These are phyloP conservation scores for Vanessa atalanta DNA, from an alignment of 1,140 invertebrate genomes.

Conservation along the genomic window DNA sequence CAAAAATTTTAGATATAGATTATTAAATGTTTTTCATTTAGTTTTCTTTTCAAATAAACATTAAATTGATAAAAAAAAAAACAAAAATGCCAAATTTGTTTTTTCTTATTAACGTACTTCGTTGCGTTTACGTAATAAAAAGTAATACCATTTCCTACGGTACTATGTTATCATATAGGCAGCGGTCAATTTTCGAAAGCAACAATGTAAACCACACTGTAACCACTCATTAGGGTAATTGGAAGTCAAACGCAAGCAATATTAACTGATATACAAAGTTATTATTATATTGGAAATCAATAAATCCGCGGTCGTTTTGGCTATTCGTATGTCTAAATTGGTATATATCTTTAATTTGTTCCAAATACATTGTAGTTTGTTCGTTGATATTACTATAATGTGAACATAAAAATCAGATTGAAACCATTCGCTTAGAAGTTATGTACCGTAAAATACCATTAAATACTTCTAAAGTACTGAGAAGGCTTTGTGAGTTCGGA, in stretches of 20 bases:
- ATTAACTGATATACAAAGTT: conserved; percentile 29
- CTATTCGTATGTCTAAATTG: neutral
- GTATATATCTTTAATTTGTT: conserved; percentile 7
- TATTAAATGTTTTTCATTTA: too few relatives aligned
- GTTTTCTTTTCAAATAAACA: too few relatives aligned
- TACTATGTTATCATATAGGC: conserved; percentile 1
- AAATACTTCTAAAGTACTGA: conserved; percentile 38
- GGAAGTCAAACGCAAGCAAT: conserved; percentile 41
- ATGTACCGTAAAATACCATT: conserved; percentile 44
- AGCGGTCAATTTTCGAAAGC: conserved; percentile 39
- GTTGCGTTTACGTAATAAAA: too few relatives aligned
- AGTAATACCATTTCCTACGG: too few relatives aligned
- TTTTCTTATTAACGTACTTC: too few relatives aligned
- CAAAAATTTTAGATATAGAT: too few relatives aligned
- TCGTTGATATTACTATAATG: conserved; percentile 18
- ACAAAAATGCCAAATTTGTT: too few relatives aligned
- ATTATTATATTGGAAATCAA: conserved; percentile 29
- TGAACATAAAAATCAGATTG: conserved; percentile 42
- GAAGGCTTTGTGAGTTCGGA: conserved; percentile 39
- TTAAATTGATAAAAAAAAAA: too few relatives aligned
- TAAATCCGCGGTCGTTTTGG: conserved; percentile 19
- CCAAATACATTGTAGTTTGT: conserved; percentile 9
- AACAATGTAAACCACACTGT: conserved; percentile 54
- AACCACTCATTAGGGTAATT: conserved; percentile 64
- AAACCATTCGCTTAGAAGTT: conserved; percentile 46